Percentiles rank a stretch among this genome's conserved stretches.
phyloP scores from a whole-genome alignment of 2,888 invertebrate species.

The Mellilla xanthometata region DNA sequence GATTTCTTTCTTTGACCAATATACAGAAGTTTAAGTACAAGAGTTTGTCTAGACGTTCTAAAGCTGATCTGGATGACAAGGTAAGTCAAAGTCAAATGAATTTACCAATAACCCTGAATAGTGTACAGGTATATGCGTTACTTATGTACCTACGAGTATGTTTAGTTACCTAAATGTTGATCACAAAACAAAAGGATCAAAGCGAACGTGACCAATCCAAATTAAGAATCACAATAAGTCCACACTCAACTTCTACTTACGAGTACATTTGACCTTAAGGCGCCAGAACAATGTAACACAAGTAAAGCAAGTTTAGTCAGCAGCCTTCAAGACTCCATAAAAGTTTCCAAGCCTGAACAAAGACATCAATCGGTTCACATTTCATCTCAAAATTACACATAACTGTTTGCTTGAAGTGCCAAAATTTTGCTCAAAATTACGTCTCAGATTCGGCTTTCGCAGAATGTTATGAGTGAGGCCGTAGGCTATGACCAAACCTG shows the following conservation, averaged over 20 bases:
- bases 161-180: too few relatives aligned
- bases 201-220: background rate
- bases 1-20: too few relatives aligned
- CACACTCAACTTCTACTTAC: too few relatives aligned
- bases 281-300: constrained; percentile 54
- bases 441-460: constrained; percentile 50
- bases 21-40: too few relatives aligned
- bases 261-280: constrained; percentile 11
- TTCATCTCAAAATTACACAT: constrained; percentile 74
- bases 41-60: too few relatives aligned
- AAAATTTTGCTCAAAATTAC: constrained; percentile 27
- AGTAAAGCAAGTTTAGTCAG: constrained; percentile 55
- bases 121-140: too few relatives aligned
- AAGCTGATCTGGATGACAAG: too few relatives aligned
- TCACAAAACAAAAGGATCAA: background rate
- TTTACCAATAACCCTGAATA: too few relatives aligned
- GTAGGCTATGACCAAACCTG: constrained; percentile 46
- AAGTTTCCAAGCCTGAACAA: constrained; percentile 62
- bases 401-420: constrained; percentile 46
- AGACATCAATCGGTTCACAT: constrained; percentile 79
- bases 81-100: too few relatives aligned
- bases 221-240: background rate
- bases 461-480: constrained; percentile 45
- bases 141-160: too few relatives aligned
- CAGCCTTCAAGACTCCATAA: constrained; percentile 65